Evolutionary conservation across 2,797 vertebrate species (phyloP).

Genomic region (Pachyuromys duprasi): DNA sequence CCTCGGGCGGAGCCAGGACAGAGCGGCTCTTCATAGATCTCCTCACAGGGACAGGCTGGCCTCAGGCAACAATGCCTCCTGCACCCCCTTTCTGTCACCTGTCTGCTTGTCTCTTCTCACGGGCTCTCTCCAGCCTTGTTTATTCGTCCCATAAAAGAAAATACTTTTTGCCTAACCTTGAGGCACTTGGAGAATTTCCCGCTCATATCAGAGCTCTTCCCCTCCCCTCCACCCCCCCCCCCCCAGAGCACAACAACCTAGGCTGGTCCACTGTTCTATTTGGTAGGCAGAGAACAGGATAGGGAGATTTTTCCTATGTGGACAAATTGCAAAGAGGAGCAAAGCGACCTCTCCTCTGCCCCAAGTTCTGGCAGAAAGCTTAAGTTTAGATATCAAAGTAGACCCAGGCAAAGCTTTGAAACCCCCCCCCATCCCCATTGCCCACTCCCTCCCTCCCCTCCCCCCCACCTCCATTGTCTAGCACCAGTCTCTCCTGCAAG

Average conservation of each 20-base stretch:
- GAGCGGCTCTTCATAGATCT: not conserved
- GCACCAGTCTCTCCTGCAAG: not conserved
- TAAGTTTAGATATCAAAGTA: not conserved
- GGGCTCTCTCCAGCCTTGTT: not conserved
- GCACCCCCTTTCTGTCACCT: fast-evolving
- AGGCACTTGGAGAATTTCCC: not conserved
- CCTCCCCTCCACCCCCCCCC: not conserved
- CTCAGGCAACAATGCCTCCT: not conserved
- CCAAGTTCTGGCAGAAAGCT: not conserved
- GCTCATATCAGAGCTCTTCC: not conserved
- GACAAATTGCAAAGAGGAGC: not conserved
- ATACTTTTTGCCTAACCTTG: not conserved
- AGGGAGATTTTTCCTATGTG: not conserved
- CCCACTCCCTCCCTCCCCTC: not conserved
- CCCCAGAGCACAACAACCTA: too few species aligned
- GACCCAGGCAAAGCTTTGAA: too few species aligned
- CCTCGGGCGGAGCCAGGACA: not conserved
- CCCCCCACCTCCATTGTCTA: too few species aligned
- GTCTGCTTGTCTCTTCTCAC: not conserved
- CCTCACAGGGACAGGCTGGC: not conserved
- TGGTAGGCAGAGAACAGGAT: not conserved
- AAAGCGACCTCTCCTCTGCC: too few species aligned
- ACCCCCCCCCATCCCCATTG: too few species aligned
- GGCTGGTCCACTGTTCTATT: not conserved
- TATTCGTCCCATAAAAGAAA: not conserved